Conservation (phyloP, 2,113 vertebrate genomes). For the Ammodytes marinus region DNA sequence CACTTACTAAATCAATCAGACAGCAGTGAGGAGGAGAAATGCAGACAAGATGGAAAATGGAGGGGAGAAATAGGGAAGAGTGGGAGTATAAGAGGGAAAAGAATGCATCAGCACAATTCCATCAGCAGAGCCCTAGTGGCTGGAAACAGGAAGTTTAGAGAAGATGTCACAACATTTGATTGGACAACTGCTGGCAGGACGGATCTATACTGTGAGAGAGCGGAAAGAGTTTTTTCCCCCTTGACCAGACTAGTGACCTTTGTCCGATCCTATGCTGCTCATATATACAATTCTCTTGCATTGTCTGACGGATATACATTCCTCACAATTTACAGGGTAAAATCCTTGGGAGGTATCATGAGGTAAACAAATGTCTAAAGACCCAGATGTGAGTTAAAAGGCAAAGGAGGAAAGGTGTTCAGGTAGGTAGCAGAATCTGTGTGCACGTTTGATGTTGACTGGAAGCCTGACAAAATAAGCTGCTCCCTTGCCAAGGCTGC, state of each 20-base stretch:
- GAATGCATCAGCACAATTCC: constrained; percentile 70
- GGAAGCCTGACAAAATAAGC: constrained; percentile 77
- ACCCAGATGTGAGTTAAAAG: constrained; percentile 47
- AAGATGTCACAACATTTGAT: constrained; percentile 47
- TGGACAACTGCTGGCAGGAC: constrained; percentile 41
- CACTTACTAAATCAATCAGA: constrained; percentile 61
- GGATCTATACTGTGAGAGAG: constrained; percentile 33
- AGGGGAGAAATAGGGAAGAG: constrained; percentile 36
- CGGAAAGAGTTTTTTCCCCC: not conserved
- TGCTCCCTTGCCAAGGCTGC: constrained; percentile 69
- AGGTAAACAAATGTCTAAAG: constrained; percentile 69
- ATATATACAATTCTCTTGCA: not conserved
- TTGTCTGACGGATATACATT: constrained; percentile 2
- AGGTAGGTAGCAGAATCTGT: constrained; percentile 37
- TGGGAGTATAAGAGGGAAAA: not conserved
- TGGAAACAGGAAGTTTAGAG: constrained; percentile 39
- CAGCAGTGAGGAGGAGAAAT: constrained; percentile 68
- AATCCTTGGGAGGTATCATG: constrained; percentile 50
- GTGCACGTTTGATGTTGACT: constrained; percentile 73
- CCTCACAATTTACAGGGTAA: constrained; percentile 37
- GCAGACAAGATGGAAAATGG: constrained; percentile 69
- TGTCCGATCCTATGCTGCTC: not conserved
- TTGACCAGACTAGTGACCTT: constrained; percentile 35
- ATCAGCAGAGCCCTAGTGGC: constrained; percentile 50
- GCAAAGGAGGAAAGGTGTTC: constrained; percentile 49